Percentiles rank a stretch among this genome's conserved stretches.
phyloP scores from a whole-genome alignment of 2,888 invertebrate species.

The Catotricha subobsoleta region DNA sequence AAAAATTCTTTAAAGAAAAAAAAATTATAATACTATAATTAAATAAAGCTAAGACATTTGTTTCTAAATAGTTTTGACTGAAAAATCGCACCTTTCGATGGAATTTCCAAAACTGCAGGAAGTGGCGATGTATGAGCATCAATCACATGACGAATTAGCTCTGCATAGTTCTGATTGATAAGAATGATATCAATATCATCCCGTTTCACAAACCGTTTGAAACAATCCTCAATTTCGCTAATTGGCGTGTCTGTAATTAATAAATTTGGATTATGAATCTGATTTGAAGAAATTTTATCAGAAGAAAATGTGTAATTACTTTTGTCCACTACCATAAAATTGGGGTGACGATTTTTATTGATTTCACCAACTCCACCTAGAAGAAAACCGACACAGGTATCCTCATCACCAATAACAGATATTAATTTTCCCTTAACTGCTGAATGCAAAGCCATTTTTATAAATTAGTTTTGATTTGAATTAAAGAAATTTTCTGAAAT shows the following conservation, averaged over 20 bases:
- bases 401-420: constrained; percentile 94
- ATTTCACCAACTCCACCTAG: constrained; percentile 95
- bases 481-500: neutral
- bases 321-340: constrained; percentile 95
- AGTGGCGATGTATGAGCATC: constrained; percentile 85
- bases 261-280: neutral
- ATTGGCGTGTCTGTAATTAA: constrained; percentile 65
- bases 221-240: constrained; percentile 92
- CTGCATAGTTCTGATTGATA: constrained; percentile 96
- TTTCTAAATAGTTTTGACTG: neutral
- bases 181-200: constrained; percentile 98
- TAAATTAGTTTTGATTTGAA: neutral
- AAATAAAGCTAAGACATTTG: too few relatives aligned
- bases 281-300: neutral
- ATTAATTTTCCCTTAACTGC: constrained; percentile 80
- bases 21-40: too few relatives aligned
- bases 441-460: constrained; percentile 63
- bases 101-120: constrained; percentile 94
- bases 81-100: constrained; percentile 51
- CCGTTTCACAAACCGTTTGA: constrained; percentile 82
- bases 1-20: too few relatives aligned
- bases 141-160: constrained; percentile 90
- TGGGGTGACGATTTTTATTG: constrained; percentile 90
- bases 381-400: constrained; percentile 96
- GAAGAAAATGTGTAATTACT: constrained; percentile 39